Evolutionary conservation across 2,888 invertebrate species (phyloP).

Genomic region (Chrysolina oricalcia): DNA sequence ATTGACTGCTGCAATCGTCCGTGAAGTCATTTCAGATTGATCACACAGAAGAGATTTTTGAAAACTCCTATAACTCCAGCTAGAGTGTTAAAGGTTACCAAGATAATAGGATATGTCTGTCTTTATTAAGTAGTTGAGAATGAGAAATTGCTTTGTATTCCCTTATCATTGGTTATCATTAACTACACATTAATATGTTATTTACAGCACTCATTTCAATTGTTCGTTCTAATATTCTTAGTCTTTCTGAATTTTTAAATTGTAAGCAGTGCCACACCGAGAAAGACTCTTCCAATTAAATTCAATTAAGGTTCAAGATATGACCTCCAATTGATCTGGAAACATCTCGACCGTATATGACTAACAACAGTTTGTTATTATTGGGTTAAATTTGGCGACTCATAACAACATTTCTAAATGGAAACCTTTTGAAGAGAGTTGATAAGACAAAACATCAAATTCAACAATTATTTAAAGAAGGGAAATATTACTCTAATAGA

Average conservation of each 20-base stretch:
- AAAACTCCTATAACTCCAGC: slow-evolving; percentile 3
- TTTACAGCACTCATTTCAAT: slow-evolving; percentile 34
- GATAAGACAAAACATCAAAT: not conserved
- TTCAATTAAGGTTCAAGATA: slow-evolving; percentile 38
- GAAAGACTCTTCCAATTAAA: slow-evolving; percentile 40
- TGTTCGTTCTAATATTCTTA: slow-evolving; percentile 14
- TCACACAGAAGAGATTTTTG: not conserved
- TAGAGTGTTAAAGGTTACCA: slow-evolving; percentile 43
- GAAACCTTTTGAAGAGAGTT: not conserved
- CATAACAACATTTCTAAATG: not conserved
- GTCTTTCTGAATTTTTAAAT: slow-evolving; percentile 16
- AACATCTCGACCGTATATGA: slow-evolving; percentile 10
- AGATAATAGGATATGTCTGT: slow-evolving; percentile 35
- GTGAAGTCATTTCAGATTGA: slow-evolving; percentile 7
- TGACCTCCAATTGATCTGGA: slow-evolving; percentile 19
- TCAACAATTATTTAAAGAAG: too few species aligned
- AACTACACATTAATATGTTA: slow-evolving; percentile 53
- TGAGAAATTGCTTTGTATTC: slow-evolving; percentile 48
- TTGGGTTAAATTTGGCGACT: slow-evolving; percentile 11
- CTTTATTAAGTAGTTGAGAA: slow-evolving; percentile 31
- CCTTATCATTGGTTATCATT: slow-evolving; percentile 56
- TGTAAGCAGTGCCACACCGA: slow-evolving; percentile 5
- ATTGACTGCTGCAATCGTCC: slow-evolving; percentile 17
- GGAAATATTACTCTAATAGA: too few species aligned
- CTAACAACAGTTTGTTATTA: not conserved